Evolutionary conservation across 2,888 invertebrate genomes (phyloP).

Genomic region (Heliconius aoede): DNA sequence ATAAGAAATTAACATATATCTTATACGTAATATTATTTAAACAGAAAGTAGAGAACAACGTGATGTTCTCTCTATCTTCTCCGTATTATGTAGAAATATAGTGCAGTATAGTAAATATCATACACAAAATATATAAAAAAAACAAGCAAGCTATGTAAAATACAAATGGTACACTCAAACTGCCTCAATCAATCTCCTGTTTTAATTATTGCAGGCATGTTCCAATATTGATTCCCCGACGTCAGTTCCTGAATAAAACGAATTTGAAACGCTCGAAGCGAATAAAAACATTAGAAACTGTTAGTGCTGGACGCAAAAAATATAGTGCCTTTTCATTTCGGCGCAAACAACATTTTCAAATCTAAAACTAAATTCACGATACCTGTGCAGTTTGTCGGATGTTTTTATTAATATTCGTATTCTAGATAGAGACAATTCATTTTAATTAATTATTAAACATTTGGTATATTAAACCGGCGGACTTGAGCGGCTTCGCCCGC

Average conservation of each 20-base stretch:
- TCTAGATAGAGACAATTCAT: neutral
- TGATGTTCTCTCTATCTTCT: too few species aligned
- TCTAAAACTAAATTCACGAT: neutral
- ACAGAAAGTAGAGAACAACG: too few species aligned
- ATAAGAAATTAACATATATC: too few species aligned
- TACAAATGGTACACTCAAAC: conserved; percentile 38
- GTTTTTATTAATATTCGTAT: neutral
- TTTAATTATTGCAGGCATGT: conserved; percentile 42
- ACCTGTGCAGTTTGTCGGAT: neutral
- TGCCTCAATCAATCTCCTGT: conserved; percentile 48
- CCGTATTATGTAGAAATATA: neutral
- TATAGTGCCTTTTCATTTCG: neutral
- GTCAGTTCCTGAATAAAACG: conserved; percentile 22
- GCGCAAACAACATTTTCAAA: neutral
- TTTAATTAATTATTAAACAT: too few species aligned
- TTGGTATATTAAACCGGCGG: too few species aligned
- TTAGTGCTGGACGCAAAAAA: conserved; percentile 5
- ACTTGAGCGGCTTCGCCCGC: too few species aligned
- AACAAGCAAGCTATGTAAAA: neutral
- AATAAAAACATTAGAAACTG: conserved; percentile 17
- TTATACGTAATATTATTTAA: too few species aligned
- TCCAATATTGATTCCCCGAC: conserved; percentile 35
- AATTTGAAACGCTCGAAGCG: conserved; percentile 16
- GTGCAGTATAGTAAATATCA: neutral
- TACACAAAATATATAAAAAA: neutral